Conservation (phyloP, 2,797 vertebrate species). For the Vireo griseus region DNA sequence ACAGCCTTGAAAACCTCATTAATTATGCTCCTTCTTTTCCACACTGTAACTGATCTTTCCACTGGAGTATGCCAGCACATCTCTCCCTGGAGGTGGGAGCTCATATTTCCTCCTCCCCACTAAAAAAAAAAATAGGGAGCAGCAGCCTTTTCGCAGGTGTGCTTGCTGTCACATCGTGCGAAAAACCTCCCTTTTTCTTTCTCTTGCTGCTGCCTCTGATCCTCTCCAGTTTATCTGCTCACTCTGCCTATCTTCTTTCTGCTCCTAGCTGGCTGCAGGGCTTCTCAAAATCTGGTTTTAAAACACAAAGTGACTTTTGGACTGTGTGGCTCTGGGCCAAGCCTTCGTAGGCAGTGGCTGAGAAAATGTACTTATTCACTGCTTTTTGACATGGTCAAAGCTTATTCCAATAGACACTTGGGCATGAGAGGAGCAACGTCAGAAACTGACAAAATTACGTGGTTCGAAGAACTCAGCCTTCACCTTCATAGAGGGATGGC, state of each 20-base stretch:
- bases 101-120: neutral
- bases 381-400: neutral
- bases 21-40: neutral
- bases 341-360: neutral
- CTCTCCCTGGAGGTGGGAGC: neutral
- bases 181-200: neutral
- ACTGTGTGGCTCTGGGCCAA: neutral
- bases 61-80: neutral
- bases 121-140: neutral
- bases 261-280: neutral
- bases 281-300: conserved; percentile 15
- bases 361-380: neutral
- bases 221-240: neutral
- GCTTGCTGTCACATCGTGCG: neutral
- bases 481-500: neutral
- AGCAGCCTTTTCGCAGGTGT: neutral
- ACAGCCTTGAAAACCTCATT: neutral
- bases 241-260: neutral
- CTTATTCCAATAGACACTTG: neutral
- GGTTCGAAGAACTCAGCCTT: neutral
- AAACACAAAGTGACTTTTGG: conserved; percentile 1
- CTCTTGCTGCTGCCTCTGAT: neutral
- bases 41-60: neutral
- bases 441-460: neutral
- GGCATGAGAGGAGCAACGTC: neutral